phyloP scores from a whole-genome alignment of 2,113 vertebrate genomes.

The Pogonocichla stellata region DNA sequence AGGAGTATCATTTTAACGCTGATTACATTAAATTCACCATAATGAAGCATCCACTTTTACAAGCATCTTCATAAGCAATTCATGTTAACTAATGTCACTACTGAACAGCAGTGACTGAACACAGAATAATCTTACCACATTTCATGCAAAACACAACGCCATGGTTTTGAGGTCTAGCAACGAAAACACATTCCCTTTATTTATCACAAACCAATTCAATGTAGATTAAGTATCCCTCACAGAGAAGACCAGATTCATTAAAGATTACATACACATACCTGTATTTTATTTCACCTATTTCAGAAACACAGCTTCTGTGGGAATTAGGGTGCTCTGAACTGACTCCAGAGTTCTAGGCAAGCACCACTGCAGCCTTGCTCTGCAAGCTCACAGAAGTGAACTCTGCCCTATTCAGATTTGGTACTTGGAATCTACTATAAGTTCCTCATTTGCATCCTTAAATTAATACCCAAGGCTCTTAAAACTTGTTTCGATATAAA shows the following conservation, averaged over 20 bases:
- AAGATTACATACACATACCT: not conserved
- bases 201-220: not conserved
- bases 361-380: not conserved
- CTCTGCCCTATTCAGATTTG: not conserved
- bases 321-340: not conserved
- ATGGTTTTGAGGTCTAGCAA: not conserved
- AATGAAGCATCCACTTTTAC: constrained; percentile 23
- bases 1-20: not conserved
- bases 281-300: not conserved
- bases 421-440: not conserved
- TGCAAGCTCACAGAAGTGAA: not conserved
- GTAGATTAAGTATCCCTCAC: not conserved
- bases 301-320: not conserved
- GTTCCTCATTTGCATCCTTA: not conserved
- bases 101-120: not conserved
- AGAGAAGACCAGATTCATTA: not conserved
- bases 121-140: not conserved
- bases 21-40: constrained; percentile 25
- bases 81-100: not conserved
- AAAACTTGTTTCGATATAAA: not conserved
- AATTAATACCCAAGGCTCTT: not conserved
- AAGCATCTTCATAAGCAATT: not conserved
- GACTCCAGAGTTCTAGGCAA: not conserved
- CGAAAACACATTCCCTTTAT: not conserved
- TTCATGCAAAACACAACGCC: not conserved